Evolutionary conservation across 1,140 invertebrate genomes (phyloP).

Genomic region (Anastrepha obliqua): DNA sequence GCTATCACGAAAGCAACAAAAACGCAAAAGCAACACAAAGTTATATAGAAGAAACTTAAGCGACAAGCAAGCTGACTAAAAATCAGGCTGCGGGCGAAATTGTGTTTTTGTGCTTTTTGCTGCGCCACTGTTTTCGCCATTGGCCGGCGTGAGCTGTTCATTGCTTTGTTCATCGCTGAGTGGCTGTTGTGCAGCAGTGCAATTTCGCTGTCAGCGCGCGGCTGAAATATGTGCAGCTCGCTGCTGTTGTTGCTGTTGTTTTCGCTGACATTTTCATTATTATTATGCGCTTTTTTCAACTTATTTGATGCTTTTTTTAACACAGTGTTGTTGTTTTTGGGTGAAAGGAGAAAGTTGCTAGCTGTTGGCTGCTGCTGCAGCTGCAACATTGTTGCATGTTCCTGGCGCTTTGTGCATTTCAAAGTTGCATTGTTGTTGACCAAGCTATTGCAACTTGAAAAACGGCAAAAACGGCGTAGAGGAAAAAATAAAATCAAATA

Average conservation of each 20-base stretch:
- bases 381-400: conserved; percentile 42
- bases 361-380: neutral
- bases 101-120: neutral
- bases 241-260: conserved; percentile 2
- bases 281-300: neutral
- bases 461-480: neutral
- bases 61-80: conserved; percentile 23
- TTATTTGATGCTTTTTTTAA: neutral
- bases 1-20: conserved; percentile 8
- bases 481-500: neutral
- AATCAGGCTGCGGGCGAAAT: conserved; percentile 29
- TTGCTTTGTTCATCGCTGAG: conserved; percentile 12
- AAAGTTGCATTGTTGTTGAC: conserved; percentile 1
- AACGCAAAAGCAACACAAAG: neutral
- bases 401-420: conserved; percentile 15
- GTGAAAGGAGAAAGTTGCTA: conserved; percentile 55
- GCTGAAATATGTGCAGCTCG: neutral
- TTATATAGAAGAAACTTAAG: neutral
- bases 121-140: conserved; percentile 15
- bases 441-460: neutral
- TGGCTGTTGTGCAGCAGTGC: conserved; percentile 18
- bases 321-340: neutral
- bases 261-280: conserved; percentile 45
- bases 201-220: conserved; percentile 35
- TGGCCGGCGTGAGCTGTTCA: neutral